Conservation (phyloP, 2,797 vertebrate genomes). For the Artibeus jamaicensis region DNA sequence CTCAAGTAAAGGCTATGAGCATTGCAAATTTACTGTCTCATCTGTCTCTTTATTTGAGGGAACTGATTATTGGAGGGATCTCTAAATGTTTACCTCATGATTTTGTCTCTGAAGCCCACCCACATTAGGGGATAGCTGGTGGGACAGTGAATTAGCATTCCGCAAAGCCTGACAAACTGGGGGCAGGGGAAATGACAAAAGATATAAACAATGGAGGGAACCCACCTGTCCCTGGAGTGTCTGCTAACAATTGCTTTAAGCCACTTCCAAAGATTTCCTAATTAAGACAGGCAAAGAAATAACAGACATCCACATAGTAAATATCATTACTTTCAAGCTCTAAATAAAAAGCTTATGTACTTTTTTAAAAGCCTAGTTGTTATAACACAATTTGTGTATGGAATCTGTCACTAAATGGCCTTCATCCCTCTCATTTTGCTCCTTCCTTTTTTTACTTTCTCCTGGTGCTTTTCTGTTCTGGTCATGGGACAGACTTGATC, state of each 20-base stretch:
- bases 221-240: accelerated
- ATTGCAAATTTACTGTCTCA: neutral
- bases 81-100: neutral
- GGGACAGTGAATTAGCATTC: neutral
- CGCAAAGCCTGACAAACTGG: neutral
- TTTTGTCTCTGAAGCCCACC: neutral
- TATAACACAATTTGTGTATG: neutral
- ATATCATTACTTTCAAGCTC: neutral
- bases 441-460: neutral
- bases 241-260: no score
- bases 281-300: no score
- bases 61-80: neutral
- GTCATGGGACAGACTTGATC: neutral
- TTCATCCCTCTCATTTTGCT: no score
- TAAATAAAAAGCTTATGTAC: neutral
- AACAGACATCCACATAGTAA: neutral
- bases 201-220: neutral
- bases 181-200: neutral
- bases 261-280: neutral
- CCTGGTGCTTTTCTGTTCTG: neutral
- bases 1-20: neutral
- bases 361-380: neutral
- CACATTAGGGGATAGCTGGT: neutral
- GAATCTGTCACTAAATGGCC: neutral
- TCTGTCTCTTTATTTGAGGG: neutral